Evolutionary conservation across 2,888 invertebrate species (phyloP).

Genomic region (Rhaphigaster nebulosa): DNA sequence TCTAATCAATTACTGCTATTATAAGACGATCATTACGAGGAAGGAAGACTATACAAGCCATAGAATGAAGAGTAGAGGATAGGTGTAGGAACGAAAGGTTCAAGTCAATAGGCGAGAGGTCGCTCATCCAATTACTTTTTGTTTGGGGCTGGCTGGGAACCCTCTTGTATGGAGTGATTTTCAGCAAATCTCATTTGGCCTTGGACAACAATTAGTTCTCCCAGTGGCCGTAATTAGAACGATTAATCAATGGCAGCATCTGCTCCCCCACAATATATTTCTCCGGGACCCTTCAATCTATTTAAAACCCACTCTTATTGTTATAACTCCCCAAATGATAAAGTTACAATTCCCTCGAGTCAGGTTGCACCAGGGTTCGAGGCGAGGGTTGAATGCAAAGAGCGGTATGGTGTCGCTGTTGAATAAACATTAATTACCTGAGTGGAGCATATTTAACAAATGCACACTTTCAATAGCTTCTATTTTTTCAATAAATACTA

Average conservation of each 20-base stretch:
- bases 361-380: background rate
- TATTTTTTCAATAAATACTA: background rate
- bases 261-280: slow-evolving; percentile 52
- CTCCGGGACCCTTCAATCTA: slow-evolving; percentile 47
- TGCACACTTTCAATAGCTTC: background rate
- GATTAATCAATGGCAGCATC: slow-evolving; percentile 70
- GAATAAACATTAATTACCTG: background rate
- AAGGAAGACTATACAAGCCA: background rate
- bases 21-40: background rate
- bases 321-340: slow-evolving; percentile 51
- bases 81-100: slow-evolving; percentile 7
- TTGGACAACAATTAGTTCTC: slow-evolving; percentile 64
- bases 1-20: background rate
- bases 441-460: background rate
- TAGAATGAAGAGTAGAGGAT: background rate
- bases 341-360: slow-evolving; percentile 47
- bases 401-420: background rate
- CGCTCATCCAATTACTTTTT: slow-evolving; percentile 37
- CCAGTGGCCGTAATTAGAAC: slow-evolving; percentile 71
- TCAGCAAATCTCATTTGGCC: slow-evolving; percentile 64
- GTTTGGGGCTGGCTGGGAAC: slow-evolving; percentile 48
- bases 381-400: background rate
- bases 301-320: slow-evolving; percentile 57
- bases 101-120: slow-evolving; percentile 43
- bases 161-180: slow-evolving; percentile 61